Evolutionary conservation across 2,113 vertebrate species (phyloP).

Genomic region (Gnathonemus longibarbis): DNA sequence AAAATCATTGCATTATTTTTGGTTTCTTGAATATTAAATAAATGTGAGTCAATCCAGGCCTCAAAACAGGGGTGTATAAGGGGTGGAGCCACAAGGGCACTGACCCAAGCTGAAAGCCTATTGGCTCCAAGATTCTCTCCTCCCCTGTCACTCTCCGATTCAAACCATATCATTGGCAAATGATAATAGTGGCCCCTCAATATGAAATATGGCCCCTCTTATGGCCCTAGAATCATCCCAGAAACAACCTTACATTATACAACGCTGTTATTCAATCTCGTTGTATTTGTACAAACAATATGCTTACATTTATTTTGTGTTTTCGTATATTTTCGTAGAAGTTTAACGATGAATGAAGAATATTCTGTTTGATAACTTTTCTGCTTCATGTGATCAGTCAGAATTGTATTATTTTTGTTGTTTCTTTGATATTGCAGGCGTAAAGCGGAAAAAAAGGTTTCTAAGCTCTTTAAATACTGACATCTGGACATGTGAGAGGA

Average conservation of each 20-base stretch:
- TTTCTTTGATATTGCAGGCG: neutral
- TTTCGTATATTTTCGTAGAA: neutral
- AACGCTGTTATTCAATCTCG: neutral
- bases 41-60: neutral
- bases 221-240: neutral
- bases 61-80: neutral
- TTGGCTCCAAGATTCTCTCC: neutral
- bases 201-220: neutral
- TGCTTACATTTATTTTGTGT: neutral
- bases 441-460: neutral
- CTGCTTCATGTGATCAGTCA: neutral
- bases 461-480: neutral
- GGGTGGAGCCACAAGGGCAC: neutral
- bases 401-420: neutral
- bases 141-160: neutral
- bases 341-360: neutral
- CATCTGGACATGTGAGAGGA: neutral
- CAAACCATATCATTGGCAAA: neutral
- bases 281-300: neutral
- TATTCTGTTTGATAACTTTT: neutral
- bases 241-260: neutral
- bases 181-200: neutral
- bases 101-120: neutral
- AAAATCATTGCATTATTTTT: neutral
- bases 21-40: neutral